Conservation (phyloP, 35 echinoderm and acorn worm species). For the Apostichopus parvimensis region DNA sequence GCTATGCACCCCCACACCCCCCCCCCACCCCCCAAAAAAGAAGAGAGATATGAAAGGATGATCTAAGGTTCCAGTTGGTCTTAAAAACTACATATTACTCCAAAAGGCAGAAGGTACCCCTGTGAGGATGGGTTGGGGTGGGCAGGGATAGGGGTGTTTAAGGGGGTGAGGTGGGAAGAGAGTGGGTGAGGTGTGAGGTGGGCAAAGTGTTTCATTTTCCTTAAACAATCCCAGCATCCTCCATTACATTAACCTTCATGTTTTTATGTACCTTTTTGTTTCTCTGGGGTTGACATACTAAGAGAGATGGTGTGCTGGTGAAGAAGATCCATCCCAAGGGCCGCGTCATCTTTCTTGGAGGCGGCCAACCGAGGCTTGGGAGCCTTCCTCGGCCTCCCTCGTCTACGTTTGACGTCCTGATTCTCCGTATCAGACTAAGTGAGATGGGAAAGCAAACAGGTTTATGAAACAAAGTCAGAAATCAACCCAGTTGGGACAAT, state of each 20-base stretch:
- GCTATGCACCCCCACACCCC: too few relatives aligned
- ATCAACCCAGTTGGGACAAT: not conserved
- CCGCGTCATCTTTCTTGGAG: constrained; percentile 66
- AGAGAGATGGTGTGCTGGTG: constrained; percentile 90
- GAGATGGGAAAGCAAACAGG: not conserved
- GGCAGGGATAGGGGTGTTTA: too few relatives aligned
- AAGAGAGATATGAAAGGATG: too few relatives aligned
- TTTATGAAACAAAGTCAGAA: not conserved
- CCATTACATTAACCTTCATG: not conserved
- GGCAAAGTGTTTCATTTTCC: too few relatives aligned
- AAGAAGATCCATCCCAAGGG: constrained; percentile 79
- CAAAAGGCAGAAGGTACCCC: too few relatives aligned
- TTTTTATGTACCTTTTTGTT: constrained; percentile 48
- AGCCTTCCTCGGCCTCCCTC: constrained; percentile 66
- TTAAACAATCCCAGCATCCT: too few relatives aligned
- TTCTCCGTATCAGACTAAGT: constrained; percentile 44
- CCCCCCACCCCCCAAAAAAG: too few relatives aligned
- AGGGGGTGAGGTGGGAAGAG: too few relatives aligned
- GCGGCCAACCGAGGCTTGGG: not conserved
- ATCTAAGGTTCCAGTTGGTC: too few relatives aligned
- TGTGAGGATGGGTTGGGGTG: too few relatives aligned
- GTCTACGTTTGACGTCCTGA: constrained; percentile 45
- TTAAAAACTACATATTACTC: too few relatives aligned
- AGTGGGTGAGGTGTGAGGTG: too few relatives aligned
- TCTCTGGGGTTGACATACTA: constrained; percentile 83